Conservation (phyloP, 2,797 vertebrate species). For the Pseudopleuronectes americanus region DNA sequence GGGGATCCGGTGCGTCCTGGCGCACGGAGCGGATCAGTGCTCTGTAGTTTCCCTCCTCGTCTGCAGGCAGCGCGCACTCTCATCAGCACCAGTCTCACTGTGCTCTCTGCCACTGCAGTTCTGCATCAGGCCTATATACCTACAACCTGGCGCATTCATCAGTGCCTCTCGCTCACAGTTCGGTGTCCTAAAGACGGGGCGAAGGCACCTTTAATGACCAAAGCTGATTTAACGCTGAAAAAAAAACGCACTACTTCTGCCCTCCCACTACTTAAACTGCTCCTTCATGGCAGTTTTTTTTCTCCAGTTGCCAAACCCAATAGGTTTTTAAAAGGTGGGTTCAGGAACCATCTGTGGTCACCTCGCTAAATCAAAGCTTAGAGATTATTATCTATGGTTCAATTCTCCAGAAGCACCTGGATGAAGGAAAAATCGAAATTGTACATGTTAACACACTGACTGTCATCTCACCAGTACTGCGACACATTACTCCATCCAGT, state of each 20-base stretch:
- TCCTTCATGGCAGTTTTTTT: not conserved
- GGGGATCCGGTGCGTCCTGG: constrained; percentile 72
- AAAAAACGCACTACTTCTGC: constrained; percentile 33
- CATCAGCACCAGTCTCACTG: constrained; percentile 74
- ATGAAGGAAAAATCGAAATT: too few relatives aligned
- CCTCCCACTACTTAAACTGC: constrained; percentile 45
- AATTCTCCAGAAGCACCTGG: not conserved
- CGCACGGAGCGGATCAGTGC: constrained; percentile 66
- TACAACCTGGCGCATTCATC: constrained; percentile 51
- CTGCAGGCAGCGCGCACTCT: constrained; percentile 75
- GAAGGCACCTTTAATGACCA: constrained; percentile 48
- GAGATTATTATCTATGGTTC: constrained; percentile 14
- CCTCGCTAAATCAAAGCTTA: not conserved
- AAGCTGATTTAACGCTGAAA: constrained; percentile 29
- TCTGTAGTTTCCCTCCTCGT: constrained; percentile 57
- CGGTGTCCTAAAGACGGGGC: constrained; percentile 37
- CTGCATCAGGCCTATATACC: constrained; percentile 54
- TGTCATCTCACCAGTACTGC: too few relatives aligned
- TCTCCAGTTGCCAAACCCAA: constrained; percentile 26
- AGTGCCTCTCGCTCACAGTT: constrained; percentile 41
- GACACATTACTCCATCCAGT: not conserved
- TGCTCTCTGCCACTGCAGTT: constrained; percentile 57
- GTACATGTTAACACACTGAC: too few relatives aligned
- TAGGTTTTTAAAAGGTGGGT: constrained; percentile 42
- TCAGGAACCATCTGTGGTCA: constrained; percentile 14